Conservation (phyloP, 2,888 invertebrate genomes). For the Diplolepis rosae region DNA sequence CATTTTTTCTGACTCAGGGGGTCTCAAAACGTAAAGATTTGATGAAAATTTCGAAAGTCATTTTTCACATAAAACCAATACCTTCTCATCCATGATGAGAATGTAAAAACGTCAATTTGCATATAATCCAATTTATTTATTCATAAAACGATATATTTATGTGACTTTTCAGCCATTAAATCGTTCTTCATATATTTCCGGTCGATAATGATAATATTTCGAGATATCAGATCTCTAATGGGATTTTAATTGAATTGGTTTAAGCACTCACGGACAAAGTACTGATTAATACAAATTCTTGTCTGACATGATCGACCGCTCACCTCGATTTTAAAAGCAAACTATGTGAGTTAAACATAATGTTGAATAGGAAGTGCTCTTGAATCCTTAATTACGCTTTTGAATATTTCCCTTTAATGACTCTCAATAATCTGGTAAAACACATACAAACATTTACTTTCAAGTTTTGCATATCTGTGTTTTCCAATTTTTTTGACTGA, state of each 20-base stretch:
- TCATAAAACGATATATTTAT: no score
- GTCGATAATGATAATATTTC: background rate
- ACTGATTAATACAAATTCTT: constrained; percentile 9
- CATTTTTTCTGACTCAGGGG: no score
- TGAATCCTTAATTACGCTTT: background rate
- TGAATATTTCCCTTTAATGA: background rate
- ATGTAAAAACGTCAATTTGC: no score
- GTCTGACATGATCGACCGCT: background rate
- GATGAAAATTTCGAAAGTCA: no score
- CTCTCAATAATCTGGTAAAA: background rate
- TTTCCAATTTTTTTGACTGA: background rate
- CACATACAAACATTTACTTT: background rate
- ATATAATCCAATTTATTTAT: no score
- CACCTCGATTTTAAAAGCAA: background rate
- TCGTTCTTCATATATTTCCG: background rate
- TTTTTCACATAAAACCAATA: no score
- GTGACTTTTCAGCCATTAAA: background rate
- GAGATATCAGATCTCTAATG: constrained; percentile 3
- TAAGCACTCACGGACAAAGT: background rate
- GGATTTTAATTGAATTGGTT: constrained; percentile 9
- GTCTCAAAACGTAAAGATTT: no score
- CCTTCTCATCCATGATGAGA: no score
- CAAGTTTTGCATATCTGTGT: background rate
- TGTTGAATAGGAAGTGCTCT: background rate
- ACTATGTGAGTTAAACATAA: background rate